Conservation (phyloP, 2,113 vertebrate genomes). For the Oryzias celebensis region DNA sequence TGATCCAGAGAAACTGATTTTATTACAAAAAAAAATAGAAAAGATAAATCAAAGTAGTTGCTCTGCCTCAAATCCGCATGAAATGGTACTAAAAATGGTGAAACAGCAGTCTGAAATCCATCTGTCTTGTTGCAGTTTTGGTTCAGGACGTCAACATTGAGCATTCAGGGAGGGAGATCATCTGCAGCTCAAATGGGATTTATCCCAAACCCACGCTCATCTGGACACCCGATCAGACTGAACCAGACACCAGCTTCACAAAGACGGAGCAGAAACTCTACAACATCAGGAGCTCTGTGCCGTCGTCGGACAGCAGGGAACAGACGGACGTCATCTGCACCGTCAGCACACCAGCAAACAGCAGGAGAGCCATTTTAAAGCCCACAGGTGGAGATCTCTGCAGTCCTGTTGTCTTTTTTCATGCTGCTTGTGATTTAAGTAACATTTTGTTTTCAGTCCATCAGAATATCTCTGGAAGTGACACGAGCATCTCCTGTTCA, state of each 20-base stretch:
- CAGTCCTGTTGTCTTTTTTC: too few relatives aligned
- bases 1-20: too few relatives aligned
- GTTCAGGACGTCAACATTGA: constrained; percentile 37
- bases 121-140: constrained; percentile 45
- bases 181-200: constrained; percentile 57
- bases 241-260: accelerated
- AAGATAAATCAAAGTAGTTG: too few relatives aligned
- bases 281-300: constrained; percentile 4
- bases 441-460: too few relatives aligned
- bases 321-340: constrained; percentile 36
- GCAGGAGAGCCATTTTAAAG: not conserved
- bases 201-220: constrained; percentile 58
- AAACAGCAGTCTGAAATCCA: too few relatives aligned
- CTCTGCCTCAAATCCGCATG: too few relatives aligned
- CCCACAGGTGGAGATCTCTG: too few relatives aligned
- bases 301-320: accelerated
- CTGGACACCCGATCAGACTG: constrained; percentile 13
- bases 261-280: constrained; percentile 1
- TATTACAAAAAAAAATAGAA: too few relatives aligned
- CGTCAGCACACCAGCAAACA: constrained; percentile 17
- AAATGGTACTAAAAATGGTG: too few relatives aligned
- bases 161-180: constrained; percentile 22
- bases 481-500: too few relatives aligned
- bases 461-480: too few relatives aligned
- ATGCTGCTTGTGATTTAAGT: too few relatives aligned